A percentile compares a stretch with the other conserved stretches of the same genome.
Conservation (phyloP, 2,888 invertebrate genomes). For the Parnassius apollo region DNA sequence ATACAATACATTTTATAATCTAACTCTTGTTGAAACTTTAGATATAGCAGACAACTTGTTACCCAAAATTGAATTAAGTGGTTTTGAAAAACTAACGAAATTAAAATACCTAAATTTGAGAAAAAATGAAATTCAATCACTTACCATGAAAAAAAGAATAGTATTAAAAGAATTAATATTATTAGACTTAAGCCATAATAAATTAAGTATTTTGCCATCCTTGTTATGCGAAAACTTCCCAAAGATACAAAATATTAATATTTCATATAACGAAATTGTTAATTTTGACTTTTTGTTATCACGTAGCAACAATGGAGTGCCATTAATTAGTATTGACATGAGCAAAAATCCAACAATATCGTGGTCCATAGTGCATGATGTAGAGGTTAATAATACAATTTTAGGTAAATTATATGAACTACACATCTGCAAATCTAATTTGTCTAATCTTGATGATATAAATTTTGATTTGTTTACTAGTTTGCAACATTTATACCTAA, state of each 20-base stretch:
- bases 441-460: constrained; percentile 82
- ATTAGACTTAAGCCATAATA: constrained; percentile 69
- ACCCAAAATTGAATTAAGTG: constrained; percentile 85
- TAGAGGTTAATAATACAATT: constrained; percentile 60
- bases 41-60: constrained; percentile 86
- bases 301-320: constrained; percentile 51
- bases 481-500: constrained; percentile 88
- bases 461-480: constrained; percentile 88
- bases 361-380: constrained; percentile 54
- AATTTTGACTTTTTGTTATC: constrained; percentile 62
- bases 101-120: constrained; percentile 63
- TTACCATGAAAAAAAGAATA: constrained; percentile 62
- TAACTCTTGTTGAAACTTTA: constrained; percentile 86
- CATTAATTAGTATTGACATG: constrained; percentile 66
- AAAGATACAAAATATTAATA: constrained; percentile 67
- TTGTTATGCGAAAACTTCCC: constrained; percentile 68
- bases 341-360: constrained; percentile 66
- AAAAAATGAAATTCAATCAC: constrained; percentile 68
- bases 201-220: constrained; percentile 56
- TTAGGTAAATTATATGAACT: constrained; percentile 68
- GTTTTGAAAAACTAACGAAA: constrained; percentile 60
- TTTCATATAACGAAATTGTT: constrained; percentile 67
- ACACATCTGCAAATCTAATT: constrained; percentile 67
- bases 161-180: constrained; percentile 55
- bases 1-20: constrained; percentile 87